phyloP scores from a whole-genome alignment of 2,113 vertebrate species.

The Pelusios castaneus region DNA sequence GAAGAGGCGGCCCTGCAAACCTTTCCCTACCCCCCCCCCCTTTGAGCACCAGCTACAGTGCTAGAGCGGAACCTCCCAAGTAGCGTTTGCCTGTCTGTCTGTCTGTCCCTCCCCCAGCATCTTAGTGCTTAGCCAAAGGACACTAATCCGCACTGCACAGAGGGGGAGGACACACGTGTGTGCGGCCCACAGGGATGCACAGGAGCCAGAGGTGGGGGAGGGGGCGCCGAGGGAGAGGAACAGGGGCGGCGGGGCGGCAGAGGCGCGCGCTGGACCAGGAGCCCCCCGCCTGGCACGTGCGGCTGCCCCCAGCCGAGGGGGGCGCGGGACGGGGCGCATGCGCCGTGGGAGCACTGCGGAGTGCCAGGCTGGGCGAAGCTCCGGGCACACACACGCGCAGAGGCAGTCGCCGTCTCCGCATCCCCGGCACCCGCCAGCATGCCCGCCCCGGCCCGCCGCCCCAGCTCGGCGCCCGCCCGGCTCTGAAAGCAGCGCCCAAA shows the following conservation, averaged over 20 bases:
- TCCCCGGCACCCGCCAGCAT: background rate
- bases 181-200: no score
- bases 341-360: slow-evolving; percentile 41
- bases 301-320: background rate
- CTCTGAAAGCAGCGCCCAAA: background rate
- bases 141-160: no score
- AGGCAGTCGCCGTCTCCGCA: background rate
- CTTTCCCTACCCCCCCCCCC: no score
- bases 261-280: no score
- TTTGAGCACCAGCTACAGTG: background rate
- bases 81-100: no score
- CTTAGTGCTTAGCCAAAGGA: no score
- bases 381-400: background rate
- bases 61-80: background rate
- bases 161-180: no score
- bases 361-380: background rate
- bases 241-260: no score
- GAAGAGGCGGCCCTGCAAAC: background rate
- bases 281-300: background rate
- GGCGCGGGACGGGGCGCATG: slow-evolving; percentile 3
- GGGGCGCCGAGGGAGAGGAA: no score
- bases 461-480: background rate
- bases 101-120: no score
- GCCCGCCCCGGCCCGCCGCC: background rate
- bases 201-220: no score